Conservation (phyloP, 2,113 vertebrate species). For the Orcinus orca region DNA sequence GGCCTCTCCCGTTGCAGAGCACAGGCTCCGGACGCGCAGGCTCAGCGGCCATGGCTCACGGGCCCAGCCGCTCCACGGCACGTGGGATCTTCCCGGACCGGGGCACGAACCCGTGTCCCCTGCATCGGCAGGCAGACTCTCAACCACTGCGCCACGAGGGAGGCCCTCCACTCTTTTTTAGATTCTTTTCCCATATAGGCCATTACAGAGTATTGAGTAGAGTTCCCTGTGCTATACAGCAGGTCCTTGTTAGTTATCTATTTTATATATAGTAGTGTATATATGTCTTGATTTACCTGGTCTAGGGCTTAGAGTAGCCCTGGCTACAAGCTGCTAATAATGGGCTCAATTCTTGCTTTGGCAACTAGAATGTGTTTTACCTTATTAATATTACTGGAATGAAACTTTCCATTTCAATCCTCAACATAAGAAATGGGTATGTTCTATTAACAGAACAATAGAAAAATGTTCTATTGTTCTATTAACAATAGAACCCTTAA, state of each 20-base stretch:
- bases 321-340: not conserved
- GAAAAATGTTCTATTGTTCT: too few relatives aligned
- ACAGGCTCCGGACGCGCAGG: too few relatives aligned
- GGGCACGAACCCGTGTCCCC: too few relatives aligned
- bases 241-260: not conserved
- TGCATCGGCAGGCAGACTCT: too few relatives aligned
- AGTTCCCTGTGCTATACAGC: not conserved
- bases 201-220: not conserved
- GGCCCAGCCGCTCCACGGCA: too few relatives aligned
- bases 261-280: not conserved
- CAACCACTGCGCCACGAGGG: too few relatives aligned
- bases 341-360: not conserved
- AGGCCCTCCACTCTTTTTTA: not conserved
- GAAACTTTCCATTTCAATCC: not conserved
- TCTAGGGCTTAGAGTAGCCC: not conserved
- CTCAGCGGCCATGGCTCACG: too few relatives aligned
- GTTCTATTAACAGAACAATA: not conserved
- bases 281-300: not conserved
- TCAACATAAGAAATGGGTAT: fast-evolving
- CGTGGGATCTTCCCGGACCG: too few relatives aligned
- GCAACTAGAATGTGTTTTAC: not conserved
- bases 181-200: not conserved
- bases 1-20: too few relatives aligned
- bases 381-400: not conserved
- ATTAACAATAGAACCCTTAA: not conserved